phyloP scores from a whole-genome alignment of 2,797 vertebrate species.

The Thalassophryne amazonica region DNA sequence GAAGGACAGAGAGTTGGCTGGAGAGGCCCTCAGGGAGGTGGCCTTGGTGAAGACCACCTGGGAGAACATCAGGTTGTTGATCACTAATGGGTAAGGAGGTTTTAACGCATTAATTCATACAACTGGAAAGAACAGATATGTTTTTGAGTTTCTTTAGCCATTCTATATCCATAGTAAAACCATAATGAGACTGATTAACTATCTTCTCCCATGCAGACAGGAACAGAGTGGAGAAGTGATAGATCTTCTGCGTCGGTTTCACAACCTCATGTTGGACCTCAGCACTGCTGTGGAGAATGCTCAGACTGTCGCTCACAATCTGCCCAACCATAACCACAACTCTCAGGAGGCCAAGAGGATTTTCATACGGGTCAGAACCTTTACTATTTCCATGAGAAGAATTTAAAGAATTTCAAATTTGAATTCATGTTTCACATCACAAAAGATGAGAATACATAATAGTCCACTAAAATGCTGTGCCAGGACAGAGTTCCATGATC shows the following conservation, averaged over 20 bases:
- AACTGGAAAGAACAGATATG: background rate
- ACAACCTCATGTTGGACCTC: slow-evolving; percentile 80
- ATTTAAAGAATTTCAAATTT: background rate
- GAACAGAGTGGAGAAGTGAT: slow-evolving; percentile 84
- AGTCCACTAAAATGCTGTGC: background rate
- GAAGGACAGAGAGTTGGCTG: slow-evolving; percentile 84
- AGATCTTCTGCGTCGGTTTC: slow-evolving; percentile 85
- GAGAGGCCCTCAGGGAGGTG: slow-evolving; percentile 83
- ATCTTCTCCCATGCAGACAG: slow-evolving; percentile 76
- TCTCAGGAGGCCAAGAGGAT: slow-evolving; percentile 83
- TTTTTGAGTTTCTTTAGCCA: background rate
- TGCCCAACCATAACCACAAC: slow-evolving; percentile 82
- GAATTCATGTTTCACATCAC: background rate
- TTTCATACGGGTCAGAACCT: slow-evolving; percentile 82
- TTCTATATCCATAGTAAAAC: background rate
- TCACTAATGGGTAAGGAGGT: slow-evolving; percentile 84
- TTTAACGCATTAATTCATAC: too few relatives aligned
- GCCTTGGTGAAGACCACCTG: slow-evolving; percentile 81
- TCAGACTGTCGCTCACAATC: slow-evolving; percentile 74
- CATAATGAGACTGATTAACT: too few relatives aligned
- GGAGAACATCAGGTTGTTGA: slow-evolving; percentile 82
- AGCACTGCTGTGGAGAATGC: slow-evolving; percentile 81
- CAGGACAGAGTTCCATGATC: too few relatives aligned
- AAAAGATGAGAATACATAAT: background rate
- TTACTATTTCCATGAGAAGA: background rate